Conservation (phyloP, 92 coral and sea anemone species). For the Siderastrea radians region DNA sequence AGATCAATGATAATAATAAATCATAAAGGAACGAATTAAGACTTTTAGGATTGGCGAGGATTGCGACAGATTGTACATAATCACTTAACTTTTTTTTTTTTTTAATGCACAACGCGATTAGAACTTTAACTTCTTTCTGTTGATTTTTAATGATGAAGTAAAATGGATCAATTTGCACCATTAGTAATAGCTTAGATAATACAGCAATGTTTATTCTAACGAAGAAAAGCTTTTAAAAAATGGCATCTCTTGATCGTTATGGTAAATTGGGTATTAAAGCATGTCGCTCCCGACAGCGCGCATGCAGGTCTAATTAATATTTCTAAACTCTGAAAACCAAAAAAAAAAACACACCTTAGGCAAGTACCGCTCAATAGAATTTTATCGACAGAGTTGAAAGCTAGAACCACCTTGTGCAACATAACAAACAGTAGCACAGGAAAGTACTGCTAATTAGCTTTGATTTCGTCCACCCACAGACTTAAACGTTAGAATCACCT, state of each 20-base stretch:
- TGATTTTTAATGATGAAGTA: neutral
- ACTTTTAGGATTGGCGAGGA: neutral
- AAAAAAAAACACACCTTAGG: too few species aligned
- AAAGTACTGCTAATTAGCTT: too few species aligned
- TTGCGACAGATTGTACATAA: neutral
- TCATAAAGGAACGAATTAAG: neutral
- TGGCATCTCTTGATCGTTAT: neutral
- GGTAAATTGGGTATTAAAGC: neutral
- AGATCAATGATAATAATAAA: neutral
- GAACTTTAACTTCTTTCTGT: neutral
- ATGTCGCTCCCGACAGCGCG: neutral
- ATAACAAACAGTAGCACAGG: too few species aligned
- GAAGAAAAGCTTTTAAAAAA: neutral
- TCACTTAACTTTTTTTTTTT: neutral
- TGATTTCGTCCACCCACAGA: too few species aligned
- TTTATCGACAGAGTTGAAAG: too few species aligned
- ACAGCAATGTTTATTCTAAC: neutral
- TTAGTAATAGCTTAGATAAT: neutral
- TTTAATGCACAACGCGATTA: neutral
- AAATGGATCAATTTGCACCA: neutral
- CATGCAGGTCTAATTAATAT: too few species aligned
- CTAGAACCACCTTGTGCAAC: too few species aligned
- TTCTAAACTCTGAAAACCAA: too few species aligned
- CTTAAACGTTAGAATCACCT: too few species aligned
- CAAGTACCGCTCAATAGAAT: too few species aligned